These are phyloP conservation scores for Puntigrus tetrazona DNA, from an alignment of 2,113 vertebrate species.

Conservation along the genomic window DNA sequence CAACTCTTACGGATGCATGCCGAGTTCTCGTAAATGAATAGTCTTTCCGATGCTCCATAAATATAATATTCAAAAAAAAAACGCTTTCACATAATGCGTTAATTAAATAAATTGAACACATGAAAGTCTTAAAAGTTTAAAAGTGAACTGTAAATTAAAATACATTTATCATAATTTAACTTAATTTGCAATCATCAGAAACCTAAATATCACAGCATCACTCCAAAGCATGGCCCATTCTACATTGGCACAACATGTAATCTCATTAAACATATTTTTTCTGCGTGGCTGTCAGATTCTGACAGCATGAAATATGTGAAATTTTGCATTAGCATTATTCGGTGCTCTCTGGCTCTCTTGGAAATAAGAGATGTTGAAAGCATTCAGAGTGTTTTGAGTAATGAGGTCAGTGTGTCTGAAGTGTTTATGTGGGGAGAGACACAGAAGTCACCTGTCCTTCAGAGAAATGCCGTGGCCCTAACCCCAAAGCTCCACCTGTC, in stretches of 20 bases:
- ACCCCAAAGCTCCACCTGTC: constrained; percentile 49
- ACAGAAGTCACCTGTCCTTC: constrained; percentile 35
- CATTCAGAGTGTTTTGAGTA: background rate
- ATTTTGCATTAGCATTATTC: constrained; percentile 1
- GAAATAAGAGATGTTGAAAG: background rate
- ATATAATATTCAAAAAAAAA: too few relatives aligned
- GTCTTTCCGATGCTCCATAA: background rate
- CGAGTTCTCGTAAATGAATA: background rate
- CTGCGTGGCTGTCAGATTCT: background rate
- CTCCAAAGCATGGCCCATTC: too few relatives aligned
- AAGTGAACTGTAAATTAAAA: background rate
- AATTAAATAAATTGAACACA: background rate
- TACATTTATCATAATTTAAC: background rate
- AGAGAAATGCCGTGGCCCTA: background rate
- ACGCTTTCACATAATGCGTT: background rate
- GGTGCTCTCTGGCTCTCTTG: background rate
- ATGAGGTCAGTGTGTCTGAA: background rate
- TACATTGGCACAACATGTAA: background rate
- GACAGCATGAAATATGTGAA: background rate
- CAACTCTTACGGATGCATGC: background rate
- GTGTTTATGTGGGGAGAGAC: background rate
- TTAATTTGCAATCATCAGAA: too few relatives aligned
- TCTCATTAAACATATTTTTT: background rate
- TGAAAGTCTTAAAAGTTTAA: background rate
- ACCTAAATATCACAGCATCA: background rate